These are phyloP conservation scores for Nasonia vitripennis DNA, from an alignment of 1,140 invertebrate species.

Conservation along the genomic window DNA sequence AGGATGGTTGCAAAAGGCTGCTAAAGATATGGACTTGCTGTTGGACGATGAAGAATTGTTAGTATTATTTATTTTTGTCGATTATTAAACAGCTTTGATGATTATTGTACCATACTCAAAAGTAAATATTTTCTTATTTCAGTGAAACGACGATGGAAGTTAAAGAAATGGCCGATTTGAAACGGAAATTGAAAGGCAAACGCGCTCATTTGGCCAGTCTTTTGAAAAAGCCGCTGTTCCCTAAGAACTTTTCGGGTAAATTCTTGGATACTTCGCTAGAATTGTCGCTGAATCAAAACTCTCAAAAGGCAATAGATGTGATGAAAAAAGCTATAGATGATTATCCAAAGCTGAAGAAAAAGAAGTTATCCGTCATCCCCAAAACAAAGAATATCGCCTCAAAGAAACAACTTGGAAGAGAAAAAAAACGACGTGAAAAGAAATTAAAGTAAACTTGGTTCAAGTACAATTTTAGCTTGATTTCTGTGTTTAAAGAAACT, in stretches of 20 bases:
- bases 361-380: conserved; percentile 24
- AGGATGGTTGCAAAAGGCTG: conserved; percentile 89
- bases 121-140: conserved; percentile 31
- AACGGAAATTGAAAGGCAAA: conserved; percentile 74
- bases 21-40: conserved; percentile 91
- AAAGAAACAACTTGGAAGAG: conserved; percentile 49
- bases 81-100: background rate
- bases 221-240: conserved; percentile 80
- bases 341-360: conserved; percentile 62
- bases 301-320: conserved; percentile 75
- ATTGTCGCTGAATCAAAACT: conserved; percentile 58
- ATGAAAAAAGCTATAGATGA: conserved; percentile 73
- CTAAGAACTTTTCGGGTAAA: conserved; percentile 82
- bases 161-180: conserved; percentile 67
- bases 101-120: conserved; percentile 29
- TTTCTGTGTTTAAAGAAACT: background rate
- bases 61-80: conserved; percentile 59
- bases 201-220: conserved; percentile 77
- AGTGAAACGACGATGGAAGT: conserved; percentile 67
- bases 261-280: conserved; percentile 76
- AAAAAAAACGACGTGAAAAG: conserved; percentile 33
- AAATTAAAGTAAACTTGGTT: conserved; percentile 28
- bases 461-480: conserved; percentile 20
- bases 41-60: conserved; percentile 86
- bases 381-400: conserved; percentile 46